These are phyloP conservation scores for Sialis lutaria DNA, from an alignment of 2,888 invertebrate species.

Conservation along the genomic window DNA sequence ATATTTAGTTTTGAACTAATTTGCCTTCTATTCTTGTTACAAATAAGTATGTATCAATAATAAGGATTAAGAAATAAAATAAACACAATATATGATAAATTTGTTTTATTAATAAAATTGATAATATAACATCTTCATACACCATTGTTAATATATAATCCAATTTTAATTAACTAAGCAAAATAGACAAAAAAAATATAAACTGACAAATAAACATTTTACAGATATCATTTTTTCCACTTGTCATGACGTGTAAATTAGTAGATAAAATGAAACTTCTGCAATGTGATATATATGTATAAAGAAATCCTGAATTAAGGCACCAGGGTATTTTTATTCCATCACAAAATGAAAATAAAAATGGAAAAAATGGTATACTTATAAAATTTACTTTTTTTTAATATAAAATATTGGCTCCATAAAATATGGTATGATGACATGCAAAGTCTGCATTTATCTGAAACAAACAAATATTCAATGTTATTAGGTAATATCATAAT, in stretches of 20 bases:
- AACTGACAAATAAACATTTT: conserved; percentile 4
- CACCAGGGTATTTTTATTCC: conserved; percentile 6
- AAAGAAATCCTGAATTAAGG: conserved; percentile 6
- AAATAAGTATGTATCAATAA: no score
- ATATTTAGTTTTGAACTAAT: no score
- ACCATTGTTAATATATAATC: conserved; percentile 5
- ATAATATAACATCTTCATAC: conserved; percentile 7
- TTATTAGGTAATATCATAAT: background rate
- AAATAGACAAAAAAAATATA: conserved; percentile 1
- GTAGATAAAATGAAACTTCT: conserved; percentile 3
- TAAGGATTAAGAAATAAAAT: no score
- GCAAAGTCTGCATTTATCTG: background rate
- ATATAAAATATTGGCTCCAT: conserved; percentile 5
- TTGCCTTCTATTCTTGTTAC: no score
- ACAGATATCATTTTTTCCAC: conserved; percentile 8
- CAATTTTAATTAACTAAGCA: conserved; percentile 3
- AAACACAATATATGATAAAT: no score
- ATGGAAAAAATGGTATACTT: conserved; percentile 6
- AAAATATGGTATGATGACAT: background rate
- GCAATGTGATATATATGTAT: conserved; percentile 3
- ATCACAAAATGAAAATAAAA: conserved; percentile 1
- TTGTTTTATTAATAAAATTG: background rate
- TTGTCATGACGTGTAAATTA: background rate
- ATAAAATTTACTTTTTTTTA: conserved; percentile 5
- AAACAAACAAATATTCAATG: background rate